Conservation (phyloP, 2,113 vertebrate genomes). For the Corydoras maculifer region DNA sequence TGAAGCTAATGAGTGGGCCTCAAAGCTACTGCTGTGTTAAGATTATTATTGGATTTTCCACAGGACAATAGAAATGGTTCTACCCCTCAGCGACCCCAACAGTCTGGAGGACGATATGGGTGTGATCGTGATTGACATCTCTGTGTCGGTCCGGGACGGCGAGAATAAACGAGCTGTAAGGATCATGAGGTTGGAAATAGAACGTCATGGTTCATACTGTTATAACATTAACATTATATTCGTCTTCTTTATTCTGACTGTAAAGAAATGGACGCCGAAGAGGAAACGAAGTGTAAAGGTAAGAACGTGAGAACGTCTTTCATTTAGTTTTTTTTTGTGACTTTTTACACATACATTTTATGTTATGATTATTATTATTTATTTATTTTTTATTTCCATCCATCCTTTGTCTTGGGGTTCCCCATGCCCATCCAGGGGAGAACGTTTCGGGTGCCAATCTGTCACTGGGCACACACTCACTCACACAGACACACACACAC, state of each 20-base stretch:
- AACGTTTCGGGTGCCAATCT: too few relatives aligned
- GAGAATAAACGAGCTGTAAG: constrained; percentile 66
- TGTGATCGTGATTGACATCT: constrained; percentile 77
- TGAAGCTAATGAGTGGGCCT: too few relatives aligned
- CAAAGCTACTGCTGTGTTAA: neutral
- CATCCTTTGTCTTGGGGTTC: too few relatives aligned
- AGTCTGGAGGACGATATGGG: constrained; percentile 97
- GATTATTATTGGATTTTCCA: constrained; percentile 2
- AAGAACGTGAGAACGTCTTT: constrained; percentile 39
- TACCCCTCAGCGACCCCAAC: constrained; percentile 84
- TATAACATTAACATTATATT: neutral
- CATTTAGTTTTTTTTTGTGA: neutral
- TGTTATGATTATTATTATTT: too few relatives aligned
- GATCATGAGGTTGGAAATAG: too few relatives aligned
- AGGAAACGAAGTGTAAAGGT: constrained; percentile 59
- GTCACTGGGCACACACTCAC: too few relatives aligned
- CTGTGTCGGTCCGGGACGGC: constrained; percentile 70
- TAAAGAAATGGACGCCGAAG: constrained; percentile 54
- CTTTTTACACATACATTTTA: too few relatives aligned
- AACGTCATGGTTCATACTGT: too few relatives aligned
- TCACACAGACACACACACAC: too few relatives aligned
- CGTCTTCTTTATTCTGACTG: neutral
- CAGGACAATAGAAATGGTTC: constrained; percentile 71
- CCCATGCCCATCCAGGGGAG: too few relatives aligned
- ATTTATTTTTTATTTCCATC: too few relatives aligned